phyloP scores from a whole-genome alignment of 2,888 invertebrate genomes.

The Lampropteryx suffumata region DNA sequence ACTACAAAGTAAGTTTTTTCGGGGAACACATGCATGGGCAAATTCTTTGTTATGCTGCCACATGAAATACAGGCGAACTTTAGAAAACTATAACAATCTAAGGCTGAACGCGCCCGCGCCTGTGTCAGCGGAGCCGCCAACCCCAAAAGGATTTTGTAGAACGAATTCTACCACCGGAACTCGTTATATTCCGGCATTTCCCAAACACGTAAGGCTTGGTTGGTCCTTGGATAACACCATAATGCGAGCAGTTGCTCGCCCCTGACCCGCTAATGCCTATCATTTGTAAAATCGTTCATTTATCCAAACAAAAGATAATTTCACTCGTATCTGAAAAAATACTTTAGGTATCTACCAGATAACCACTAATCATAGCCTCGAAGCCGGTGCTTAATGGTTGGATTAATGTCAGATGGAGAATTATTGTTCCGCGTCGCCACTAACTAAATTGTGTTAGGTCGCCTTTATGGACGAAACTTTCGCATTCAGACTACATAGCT shows the following conservation, averaged over 20 bases:
- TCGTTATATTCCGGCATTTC: too few relatives aligned
- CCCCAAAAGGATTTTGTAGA: too few relatives aligned
- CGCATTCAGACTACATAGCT: conserved; percentile 25
- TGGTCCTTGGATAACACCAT: too few relatives aligned
- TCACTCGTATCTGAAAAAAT: conserved; percentile 6
- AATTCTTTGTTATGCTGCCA: background rate
- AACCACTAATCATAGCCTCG: conserved; percentile 20
- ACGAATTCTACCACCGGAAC: too few relatives aligned
- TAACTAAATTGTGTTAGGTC: conserved; percentile 32
- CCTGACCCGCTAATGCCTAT: background rate
- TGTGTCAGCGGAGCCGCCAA: too few relatives aligned
- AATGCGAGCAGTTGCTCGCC: too few relatives aligned
- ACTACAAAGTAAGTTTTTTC: conserved; percentile 7
- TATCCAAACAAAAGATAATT: conserved; percentile 16
- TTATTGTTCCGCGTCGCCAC: conserved; percentile 34
- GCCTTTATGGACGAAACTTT: conserved; percentile 25
- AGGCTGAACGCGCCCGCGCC: too few relatives aligned
- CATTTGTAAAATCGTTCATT: conserved; percentile 3
- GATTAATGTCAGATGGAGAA: conserved; percentile 33
- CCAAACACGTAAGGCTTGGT: too few relatives aligned
- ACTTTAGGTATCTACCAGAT: conserved; percentile 4
- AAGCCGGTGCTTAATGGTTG: conserved; percentile 18
- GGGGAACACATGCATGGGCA: background rate
- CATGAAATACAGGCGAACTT: too few relatives aligned
- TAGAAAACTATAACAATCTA: too few relatives aligned